Conservation (phyloP, 2,888 invertebrate species). For the Leptogaster cylindrica region DNA sequence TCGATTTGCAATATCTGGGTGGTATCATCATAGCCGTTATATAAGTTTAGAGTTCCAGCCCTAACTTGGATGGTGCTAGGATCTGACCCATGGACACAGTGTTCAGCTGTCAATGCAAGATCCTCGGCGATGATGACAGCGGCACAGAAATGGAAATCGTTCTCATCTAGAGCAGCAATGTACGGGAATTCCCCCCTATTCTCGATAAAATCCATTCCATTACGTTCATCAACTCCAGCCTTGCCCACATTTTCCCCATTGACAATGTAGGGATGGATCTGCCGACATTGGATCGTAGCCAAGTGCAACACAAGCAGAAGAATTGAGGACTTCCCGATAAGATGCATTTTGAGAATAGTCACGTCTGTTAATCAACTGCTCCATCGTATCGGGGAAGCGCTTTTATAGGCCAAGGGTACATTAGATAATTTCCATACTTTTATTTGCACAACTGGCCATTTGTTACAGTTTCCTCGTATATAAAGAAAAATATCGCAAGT, state of each 20-base stretch:
- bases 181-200: constrained; percentile 21
- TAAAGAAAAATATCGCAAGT: no score
- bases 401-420: no score
- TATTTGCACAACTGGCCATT: no score
- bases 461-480: no score
- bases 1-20: constrained; percentile 1
- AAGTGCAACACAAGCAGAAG: no score
- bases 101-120: constrained; percentile 6
- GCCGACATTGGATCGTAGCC: no score
- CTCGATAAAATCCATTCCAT: constrained; percentile 7
- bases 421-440: no score
- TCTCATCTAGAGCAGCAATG: constrained; percentile 8
- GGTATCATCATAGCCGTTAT: not conserved
- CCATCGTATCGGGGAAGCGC: no score
- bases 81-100: constrained; percentile 15
- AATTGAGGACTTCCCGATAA: no score
- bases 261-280: constrained; percentile 5
- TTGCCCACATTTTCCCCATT: constrained; percentile 17
- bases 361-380: no score
- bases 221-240: not conserved
- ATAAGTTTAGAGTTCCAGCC: constrained; percentile 3
- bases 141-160: constrained; percentile 6
- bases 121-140: constrained; percentile 1
- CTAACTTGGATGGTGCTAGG: constrained; percentile 3
- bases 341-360: no score